A percentile compares a stretch with the other conserved stretches of the same genome.
Evolutionary conservation across 2,113 vertebrate genomes (phyloP).

Genomic region (Odontesthes bonariensis): DNA sequence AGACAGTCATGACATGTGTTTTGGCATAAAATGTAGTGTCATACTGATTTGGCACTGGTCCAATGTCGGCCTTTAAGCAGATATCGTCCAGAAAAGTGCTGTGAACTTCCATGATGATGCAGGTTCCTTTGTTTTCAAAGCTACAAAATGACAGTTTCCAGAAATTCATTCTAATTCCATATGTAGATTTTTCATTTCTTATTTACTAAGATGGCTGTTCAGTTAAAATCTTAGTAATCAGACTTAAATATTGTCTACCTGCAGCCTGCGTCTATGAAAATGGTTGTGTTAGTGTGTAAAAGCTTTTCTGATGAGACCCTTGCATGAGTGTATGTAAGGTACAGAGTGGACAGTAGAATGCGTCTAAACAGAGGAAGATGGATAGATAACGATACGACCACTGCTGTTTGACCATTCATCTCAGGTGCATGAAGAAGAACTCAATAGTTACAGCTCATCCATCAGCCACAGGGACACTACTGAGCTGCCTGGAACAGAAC

Average conservation of each 20-base stretch:
- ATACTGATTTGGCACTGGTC: constrained; percentile 8
- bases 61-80: background rate
- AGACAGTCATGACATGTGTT: constrained; percentile 17
- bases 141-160: background rate
- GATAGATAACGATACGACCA: constrained; percentile 56
- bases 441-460: constrained; percentile 77
- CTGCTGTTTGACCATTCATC: constrained; percentile 80
- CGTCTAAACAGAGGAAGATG: constrained; percentile 69
- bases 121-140: background rate
- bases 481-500: constrained; percentile 74
- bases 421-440: constrained; percentile 72
- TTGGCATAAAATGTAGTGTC: constrained; percentile 4
- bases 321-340: constrained; percentile 39
- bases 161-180: background rate
- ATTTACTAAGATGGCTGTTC: background rate
- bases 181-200: background rate
- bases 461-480: constrained; percentile 76
- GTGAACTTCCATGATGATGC: background rate
- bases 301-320: constrained; percentile 23
- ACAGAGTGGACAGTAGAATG: constrained; percentile 45
- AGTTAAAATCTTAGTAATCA: constrained; percentile 20
- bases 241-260: constrained; percentile 13
- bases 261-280: constrained; percentile 48
- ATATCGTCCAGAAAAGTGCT: background rate
- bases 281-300: constrained; percentile 23